Base-by-base conservation (phyloP, 2,797 vertebrate genomes). In the Paguma larvata region DNA sequence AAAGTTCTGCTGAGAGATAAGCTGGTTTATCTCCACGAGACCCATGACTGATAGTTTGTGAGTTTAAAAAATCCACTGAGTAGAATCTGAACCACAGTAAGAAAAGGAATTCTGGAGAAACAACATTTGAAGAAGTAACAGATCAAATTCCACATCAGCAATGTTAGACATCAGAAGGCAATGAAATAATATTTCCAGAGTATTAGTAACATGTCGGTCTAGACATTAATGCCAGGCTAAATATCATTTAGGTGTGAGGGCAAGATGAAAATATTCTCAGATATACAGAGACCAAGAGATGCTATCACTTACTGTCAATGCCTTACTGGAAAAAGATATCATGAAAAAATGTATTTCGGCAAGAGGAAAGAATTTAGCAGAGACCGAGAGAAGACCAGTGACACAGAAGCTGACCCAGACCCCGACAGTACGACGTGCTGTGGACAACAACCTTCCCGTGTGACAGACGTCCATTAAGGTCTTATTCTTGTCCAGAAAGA, bases 391-490 rank as follows among this genome's bases (percentile, higher is more conserved):
- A 32, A 48, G 79, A 46, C 4, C 19, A n/a, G 7, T 59, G 82
- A 51, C 18, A 32, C 30, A 77, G 68, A 77, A 70, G 18, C 27
- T 6, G 6, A 48, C 38, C 78, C 6, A 9, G n/a, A 23, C 32
- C 15, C 0, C 44, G 13, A 8, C 30, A 10, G 18, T 2, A 13
- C 1, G 15, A 30, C 48, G 48, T 4, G 12, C 59, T 51, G 27
- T 8, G 63, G 77, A 23, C 32, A 70, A 19, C n/a, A 41, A 9
- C 3, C 11, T 56, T 25, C 2, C 4, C 3, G 0, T 0, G 2
- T 2, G 8, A 5, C 46, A 5, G 4, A 38, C 44, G 7, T 27
- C 67, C 30, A 15, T 12, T 9, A 10, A 4, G n/a, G 27, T 0
- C 63, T 30, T n/a, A 7, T 2, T 41, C 86, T 44, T 14, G 2